phyloP scores from a whole-genome alignment of 2,113 vertebrate genomes.

The Abramis brama region DNA sequence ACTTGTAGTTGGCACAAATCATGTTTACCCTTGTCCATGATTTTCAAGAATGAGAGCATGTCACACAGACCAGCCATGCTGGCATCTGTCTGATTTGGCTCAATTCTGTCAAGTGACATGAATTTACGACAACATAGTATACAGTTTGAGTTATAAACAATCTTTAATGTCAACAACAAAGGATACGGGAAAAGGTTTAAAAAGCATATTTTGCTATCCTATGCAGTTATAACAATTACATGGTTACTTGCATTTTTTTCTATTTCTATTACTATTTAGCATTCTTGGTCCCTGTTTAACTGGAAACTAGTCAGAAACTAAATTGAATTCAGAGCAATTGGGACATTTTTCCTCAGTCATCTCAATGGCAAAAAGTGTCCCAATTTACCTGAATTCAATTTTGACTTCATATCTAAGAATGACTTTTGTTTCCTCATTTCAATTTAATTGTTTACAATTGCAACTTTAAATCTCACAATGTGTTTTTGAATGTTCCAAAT shows the following conservation, averaged over 20 bases:
- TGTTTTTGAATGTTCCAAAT: not conserved
- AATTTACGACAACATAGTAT: not conserved
- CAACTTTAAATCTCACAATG: not conserved
- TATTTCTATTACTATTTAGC: not conserved
- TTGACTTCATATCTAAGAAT: not conserved
- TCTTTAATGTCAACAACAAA: not conserved
- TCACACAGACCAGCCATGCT: conserved; percentile 1
- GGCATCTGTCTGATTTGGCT: not conserved
- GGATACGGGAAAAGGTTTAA: not conserved
- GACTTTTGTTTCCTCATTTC: not conserved
- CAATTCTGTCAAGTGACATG: not conserved
- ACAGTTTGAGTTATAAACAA: not conserved
- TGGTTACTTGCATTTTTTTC: not conserved
- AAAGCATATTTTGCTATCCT: not conserved
- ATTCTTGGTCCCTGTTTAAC: not conserved
- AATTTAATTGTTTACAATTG: not conserved
- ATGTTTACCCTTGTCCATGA: conserved; percentile 25
- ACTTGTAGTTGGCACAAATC: conserved; percentile 19
- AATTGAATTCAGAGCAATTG: too few relatives aligned
- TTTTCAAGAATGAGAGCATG: conserved; percentile 14
- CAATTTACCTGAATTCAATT: not conserved
- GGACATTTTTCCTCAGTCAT: too few relatives aligned
- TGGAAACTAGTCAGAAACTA: not conserved
- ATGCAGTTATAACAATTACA: not conserved
- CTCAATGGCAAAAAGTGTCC: too few relatives aligned